A percentile compares a stretch with the other conserved stretches of the same genome.
These are phyloP conservation scores for Diuraphis noxia DNA, from an alignment of 1,140 invertebrate species.

Conservation along the genomic window DNA sequence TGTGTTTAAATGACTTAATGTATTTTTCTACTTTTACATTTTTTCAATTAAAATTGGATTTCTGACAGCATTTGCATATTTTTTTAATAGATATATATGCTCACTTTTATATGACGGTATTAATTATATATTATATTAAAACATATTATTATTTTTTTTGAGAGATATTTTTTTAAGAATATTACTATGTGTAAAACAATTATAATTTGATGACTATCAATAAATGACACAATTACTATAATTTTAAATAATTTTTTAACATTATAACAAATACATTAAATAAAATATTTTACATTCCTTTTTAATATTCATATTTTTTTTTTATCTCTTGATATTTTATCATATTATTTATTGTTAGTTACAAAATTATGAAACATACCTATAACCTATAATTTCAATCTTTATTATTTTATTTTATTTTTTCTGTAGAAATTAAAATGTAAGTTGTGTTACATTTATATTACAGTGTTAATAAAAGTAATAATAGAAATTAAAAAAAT, in stretches of 20 bases:
- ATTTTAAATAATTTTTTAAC: background rate
- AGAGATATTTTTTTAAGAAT: constrained; percentile 13
- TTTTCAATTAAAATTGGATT: background rate
- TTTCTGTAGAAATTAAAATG: background rate
- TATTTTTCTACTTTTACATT: constrained; percentile 52
- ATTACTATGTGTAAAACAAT: background rate
- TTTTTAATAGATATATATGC: background rate
- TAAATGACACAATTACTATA: background rate
- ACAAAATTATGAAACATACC: background rate
- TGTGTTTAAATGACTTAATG: constrained; percentile 20
- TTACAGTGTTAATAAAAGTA: constrained; percentile 5
- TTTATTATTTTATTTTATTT: constrained; percentile 5
- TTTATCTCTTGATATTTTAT: background rate
- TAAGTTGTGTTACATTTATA: background rate
- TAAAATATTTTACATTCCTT: constrained; percentile 21
- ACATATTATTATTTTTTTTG: constrained; percentile 1
- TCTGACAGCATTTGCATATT: background rate
- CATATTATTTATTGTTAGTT: background rate
- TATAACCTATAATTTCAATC: background rate
- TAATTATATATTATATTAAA: background rate
- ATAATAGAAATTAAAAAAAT: background rate
- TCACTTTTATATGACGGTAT: constrained; percentile 23
- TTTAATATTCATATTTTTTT: constrained; percentile 2
- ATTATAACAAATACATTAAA: background rate
- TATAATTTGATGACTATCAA: background rate